These are phyloP conservation scores for Paramuricea clavata DNA, from an alignment of 92 coral and sea anemone genomes.

Conservation along the genomic window DNA sequence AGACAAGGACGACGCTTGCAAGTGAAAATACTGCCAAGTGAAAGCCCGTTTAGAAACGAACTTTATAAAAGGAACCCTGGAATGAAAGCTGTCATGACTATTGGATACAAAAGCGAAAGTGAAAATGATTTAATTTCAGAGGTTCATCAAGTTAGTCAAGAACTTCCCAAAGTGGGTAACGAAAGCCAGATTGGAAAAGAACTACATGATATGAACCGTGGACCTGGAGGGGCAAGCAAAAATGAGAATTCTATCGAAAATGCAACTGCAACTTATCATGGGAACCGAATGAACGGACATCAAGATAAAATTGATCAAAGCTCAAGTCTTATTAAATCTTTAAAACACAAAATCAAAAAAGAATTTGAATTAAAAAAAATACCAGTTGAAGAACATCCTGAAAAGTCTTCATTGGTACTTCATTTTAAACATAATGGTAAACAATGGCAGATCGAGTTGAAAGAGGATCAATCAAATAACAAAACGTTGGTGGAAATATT, in stretches of 20 bases:
- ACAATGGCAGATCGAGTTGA: constrained; percentile 3
- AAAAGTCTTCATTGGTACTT: neutral
- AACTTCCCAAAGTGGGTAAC: neutral
- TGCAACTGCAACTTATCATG: neutral
- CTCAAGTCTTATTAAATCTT: neutral
- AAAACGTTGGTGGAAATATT: neutral
- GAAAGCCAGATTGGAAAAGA: neutral
- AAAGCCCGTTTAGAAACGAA: neutral
- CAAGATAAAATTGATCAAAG: neutral
- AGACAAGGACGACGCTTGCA: neutral
- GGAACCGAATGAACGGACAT: neutral
- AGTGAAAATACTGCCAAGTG: neutral
- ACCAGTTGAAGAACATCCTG: neutral
- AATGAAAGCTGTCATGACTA: neutral
- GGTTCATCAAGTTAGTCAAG: no score
- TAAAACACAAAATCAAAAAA: neutral
- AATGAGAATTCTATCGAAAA: neutral
- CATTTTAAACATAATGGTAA: neutral
- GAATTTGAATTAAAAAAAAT: neutral
- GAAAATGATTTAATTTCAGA: neutral
- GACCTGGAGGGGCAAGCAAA: neutral
- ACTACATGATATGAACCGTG: neutral
- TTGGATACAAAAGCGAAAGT: neutral
- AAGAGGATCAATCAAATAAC: neutral
- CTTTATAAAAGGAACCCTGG: neutral